Evolutionary conservation across 1,140 invertebrate genomes (phyloP), one percentile per base, ranked within the genome.

Genomic region (Bombus breviceps): DNA sequence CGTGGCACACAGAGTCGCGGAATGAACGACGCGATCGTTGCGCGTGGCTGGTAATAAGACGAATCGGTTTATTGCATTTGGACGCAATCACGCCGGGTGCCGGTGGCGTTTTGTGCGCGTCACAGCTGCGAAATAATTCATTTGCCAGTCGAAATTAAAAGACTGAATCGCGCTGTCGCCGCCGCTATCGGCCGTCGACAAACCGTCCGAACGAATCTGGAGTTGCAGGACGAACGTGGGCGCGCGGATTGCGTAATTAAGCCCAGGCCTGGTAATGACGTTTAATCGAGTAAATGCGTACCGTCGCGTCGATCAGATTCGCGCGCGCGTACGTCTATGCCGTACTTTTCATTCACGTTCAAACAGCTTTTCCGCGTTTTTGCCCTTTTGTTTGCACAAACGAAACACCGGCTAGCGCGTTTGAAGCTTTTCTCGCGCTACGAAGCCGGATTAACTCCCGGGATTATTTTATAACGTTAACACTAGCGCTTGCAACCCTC

Each of bases 261-360:
- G 83, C 89, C 39, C 78, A 79, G 86, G 34, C 59, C 59, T 76
- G 75, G 71, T 90, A 90, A 85, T 88, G 86, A 88, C 89, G 88
- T 84, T 90, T 90, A 90, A 90, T 90, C 89, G 89, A 86, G 81
- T 85, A 84, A 77, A 84, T 81, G 74, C 59, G 86, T 86, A 37
- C 39, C 71, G 71, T 57, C 81, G 86, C 71, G 71, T 57, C 81
- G 86, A 88, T 90, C 77, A 43, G 76, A 15, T 47, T 53, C 47
- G 18, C 59, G 77, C 74, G 10, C 78, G 77, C 57, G 37, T 22
- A 62, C 32, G 25, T 25, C 66, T 69, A 37, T 72, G 62, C 57
- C 62, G 83, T 76, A 90, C 78, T 90, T 90, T 90, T 83, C 89
- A 79, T 68, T 81, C 81, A 39, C 83, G 88, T 69, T 81, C 86